Percentiles rank a stretch among this genome's conserved stretches.
Conservation (phyloP, 1,140 invertebrate genomes). For the Meloidogyne exigua region DNA sequence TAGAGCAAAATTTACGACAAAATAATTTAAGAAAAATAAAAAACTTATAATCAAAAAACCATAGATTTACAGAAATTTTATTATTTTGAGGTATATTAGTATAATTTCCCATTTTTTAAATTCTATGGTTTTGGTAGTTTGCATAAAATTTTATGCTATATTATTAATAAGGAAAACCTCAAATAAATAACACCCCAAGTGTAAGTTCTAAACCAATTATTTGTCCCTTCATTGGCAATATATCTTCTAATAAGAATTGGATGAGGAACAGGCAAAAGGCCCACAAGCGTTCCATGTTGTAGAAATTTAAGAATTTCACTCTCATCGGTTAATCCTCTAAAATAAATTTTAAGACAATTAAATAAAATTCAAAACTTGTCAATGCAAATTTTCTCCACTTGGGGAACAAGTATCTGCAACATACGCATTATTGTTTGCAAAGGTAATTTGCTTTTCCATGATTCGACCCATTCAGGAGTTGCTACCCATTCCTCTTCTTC, state of each 20-base stretch:
- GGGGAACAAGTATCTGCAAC: slow-evolving; percentile 94
- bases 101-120: no score
- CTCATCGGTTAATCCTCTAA: slow-evolving; percentile 94
- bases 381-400: slow-evolving; percentile 99
- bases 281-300: slow-evolving; percentile 96
- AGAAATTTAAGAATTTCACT: slow-evolving; percentile 98
- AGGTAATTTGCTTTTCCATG: slow-evolving; percentile 94
- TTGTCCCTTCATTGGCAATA: slow-evolving; percentile 94
- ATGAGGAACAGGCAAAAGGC: slow-evolving; percentile 94
- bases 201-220: slow-evolving; percentile 94
- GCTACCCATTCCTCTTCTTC: slow-evolving; percentile 72
- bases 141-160: no score
- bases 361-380: slow-evolving; percentile 77
- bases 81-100: no score
- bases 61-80: no score
- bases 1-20: background rate
- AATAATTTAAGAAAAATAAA: background rate
- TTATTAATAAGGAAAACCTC: slow-evolving; percentile 69
- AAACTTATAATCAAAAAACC: no score
- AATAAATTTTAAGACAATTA: slow-evolving; percentile 50
- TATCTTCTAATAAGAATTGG: slow-evolving; percentile 98
- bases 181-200: slow-evolving; percentile 99
- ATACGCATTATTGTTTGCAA: slow-evolving; percentile 97
- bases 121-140: no score
- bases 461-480: slow-evolving; percentile 84